Base-by-base conservation (phyloP, 1,140 invertebrate genomes). In the Nasonia vitripennis region DNA sequence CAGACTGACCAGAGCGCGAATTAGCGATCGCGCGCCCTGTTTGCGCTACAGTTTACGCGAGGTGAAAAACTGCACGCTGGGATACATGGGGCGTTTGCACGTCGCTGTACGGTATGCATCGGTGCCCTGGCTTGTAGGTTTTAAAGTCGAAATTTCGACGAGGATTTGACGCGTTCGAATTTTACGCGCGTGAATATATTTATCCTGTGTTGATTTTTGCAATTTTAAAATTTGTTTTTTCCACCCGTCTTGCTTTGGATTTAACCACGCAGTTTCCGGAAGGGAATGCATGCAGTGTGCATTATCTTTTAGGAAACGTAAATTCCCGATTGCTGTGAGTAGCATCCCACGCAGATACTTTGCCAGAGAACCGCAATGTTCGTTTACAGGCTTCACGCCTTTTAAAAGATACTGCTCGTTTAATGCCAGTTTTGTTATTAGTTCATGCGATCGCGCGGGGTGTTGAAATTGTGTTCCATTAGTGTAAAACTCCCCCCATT, bases 11-110 rank as follows among this genome's bases (percentile, higher is more conserved):
- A 6, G 87, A 86, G 88, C 87, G 84, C 89, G 88, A 90, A 91
- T 91, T 90, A 89, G 87, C 88, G 88, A 45, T 45, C 88, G 82
- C 84, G 84, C 84, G 74, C 55, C 74, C 73, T 88, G 83, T 90
- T 90, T 90, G 86, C 88, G 75, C 74, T 87, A 75, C 85, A 81
- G 85, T 87, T 87, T 85, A 37, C 71, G 71, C 17, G 23, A 74
- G 20, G 68, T 27, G 27, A 70, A 31, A 70, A 70, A 27, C 23
- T 10, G 67, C 6, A 27, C 67, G n/a, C 67, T 37, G 34, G 34
- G 34, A 37, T 37, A 37, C 34, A 37, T 27, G 1, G n/a, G 3
- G 6, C 10, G 67, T 23, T 23, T 70, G 23, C 5, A 70, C 23
- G 7, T 14, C 68, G 68, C 0, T 31, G n/a, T n/a, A 1, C 12